phyloP scores from a whole-genome alignment of 2,888 invertebrate genomes.

The Schizotus pectinicornis region DNA sequence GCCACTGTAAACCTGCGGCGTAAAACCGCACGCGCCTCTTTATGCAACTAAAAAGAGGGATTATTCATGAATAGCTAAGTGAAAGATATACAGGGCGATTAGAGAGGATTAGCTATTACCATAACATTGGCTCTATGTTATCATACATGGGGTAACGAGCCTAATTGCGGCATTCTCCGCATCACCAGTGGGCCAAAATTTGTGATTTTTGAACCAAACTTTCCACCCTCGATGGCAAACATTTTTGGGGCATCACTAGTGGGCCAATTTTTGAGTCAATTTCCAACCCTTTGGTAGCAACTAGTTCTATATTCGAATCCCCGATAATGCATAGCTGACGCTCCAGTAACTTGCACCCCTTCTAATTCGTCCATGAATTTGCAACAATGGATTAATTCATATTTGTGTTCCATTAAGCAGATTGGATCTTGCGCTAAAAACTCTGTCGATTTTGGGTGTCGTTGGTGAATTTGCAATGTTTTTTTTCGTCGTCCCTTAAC shows the following conservation, averaged over 20 bases:
- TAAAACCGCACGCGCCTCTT: slow-evolving; percentile 50
- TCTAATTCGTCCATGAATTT: slow-evolving; percentile 38
- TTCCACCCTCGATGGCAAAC: background rate
- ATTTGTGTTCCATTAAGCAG: slow-evolving; percentile 29
- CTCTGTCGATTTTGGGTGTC: slow-evolving; percentile 1
- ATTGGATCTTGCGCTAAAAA: slow-evolving; percentile 30
- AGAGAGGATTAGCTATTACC: slow-evolving; percentile 49
- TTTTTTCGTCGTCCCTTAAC: slow-evolving; percentile 13
- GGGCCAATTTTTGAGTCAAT: no score
- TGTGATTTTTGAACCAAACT: background rate
- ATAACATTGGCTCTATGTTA: slow-evolving; percentile 44
- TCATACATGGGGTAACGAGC: slow-evolving; percentile 26
- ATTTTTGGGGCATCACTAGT: background rate
- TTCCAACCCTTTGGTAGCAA: background rate
- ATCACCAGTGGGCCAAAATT: no score
- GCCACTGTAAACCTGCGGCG: slow-evolving; percentile 45
- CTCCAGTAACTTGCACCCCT: slow-evolving; percentile 26
- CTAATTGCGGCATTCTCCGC: slow-evolving; percentile 39
- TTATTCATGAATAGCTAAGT: slow-evolving; percentile 53
- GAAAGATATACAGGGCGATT: slow-evolving; percentile 54
- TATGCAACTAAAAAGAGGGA: slow-evolving; percentile 47
- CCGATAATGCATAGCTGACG: slow-evolving; percentile 9
- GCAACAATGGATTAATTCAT: slow-evolving; percentile 36
- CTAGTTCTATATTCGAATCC: background rate
- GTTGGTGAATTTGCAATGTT: background rate